Evolutionary conservation across 2,113 vertebrate genomes (phyloP).

Genomic region (Platichthys flesus): DNA sequence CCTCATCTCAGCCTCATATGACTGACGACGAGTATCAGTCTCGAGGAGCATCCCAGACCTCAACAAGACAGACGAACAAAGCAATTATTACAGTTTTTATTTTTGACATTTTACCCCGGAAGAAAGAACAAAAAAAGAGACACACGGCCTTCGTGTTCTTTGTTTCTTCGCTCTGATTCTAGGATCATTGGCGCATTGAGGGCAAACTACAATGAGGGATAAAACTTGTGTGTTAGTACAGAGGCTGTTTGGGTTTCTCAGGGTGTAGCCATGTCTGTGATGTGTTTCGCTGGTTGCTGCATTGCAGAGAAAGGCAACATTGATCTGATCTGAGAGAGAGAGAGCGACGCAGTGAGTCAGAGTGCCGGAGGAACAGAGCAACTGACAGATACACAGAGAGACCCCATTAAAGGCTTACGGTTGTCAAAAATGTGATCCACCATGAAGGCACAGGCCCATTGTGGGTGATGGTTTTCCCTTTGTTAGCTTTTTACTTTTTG

Average conservation of each 20-base stretch:
- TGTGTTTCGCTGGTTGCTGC: conserved; percentile 71
- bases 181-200: conserved; percentile 53
- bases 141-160: conserved; percentile 32
- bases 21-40: conserved; percentile 40
- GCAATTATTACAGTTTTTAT: conserved; percentile 43
- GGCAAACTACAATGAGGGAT: conserved; percentile 51
- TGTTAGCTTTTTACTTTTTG: conserved; percentile 8
- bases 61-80: conserved; percentile 9
- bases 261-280: conserved; percentile 63
- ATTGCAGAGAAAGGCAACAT: conserved; percentile 76
- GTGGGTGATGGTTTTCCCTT: conserved; percentile 19
- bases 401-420: conserved; percentile 51
- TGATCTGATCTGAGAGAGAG: conserved; percentile 75
- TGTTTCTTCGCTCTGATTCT: conserved; percentile 55
- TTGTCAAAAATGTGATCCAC: conserved; percentile 49
- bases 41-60: conserved; percentile 13
- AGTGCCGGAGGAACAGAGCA: conserved; percentile 51
- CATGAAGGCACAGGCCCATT: conserved; percentile 30
- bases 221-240: conserved; percentile 43
- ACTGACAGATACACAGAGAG: conserved; percentile 62
- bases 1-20: conserved; percentile 5
- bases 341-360: conserved; percentile 58
- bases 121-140: conserved; percentile 33
- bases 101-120: conserved; percentile 25
- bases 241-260: conserved; percentile 54